Base-by-base conservation (phyloP, 1,140 invertebrate genomes). In the Macrobrachium nipponense region DNA sequence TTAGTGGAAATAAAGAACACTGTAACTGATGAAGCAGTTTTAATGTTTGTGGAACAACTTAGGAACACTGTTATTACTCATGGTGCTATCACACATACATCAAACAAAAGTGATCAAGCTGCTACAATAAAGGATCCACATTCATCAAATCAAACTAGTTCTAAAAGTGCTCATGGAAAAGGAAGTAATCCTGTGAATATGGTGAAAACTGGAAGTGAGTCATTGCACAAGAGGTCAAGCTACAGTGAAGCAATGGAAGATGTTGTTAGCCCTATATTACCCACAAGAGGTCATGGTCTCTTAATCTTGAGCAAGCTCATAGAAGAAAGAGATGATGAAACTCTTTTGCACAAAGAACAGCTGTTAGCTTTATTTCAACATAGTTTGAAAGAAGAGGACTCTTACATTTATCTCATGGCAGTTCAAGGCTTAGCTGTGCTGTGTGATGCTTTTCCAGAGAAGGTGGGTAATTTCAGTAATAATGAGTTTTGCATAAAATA, bases 381-480 rank as follows among this genome's bases (percentile, higher is more conserved):
- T 91, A 94, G 95, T 92, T 90, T 98, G 0, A 94, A 94, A 89
- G 93, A 97, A 89, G 91, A 94, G 58, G 97, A 98, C 91, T 96
- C 96, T 0, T 97, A 96, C 90, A 92, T 97, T 77, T 97, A 97
- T 91, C 91, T 97, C 73, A 92, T 94, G 70, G 94, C 96, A 15
- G 94, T 97, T 23, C 94, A 95, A 90, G 95, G 95, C 18, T 91
- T 97, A 72, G 94, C 94, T 58, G 91, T 94, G 93, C 61, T 88
- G 36, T 85, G 87, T 62, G 91, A 93, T 79, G 90, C 92, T 72
- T 94, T 93, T 90, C 94, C 96, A 11, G 93, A 95, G 89, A 92
- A 93, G 70, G 78, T 88, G 36, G 44, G 82, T 79, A 17, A 51
- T 73, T 5, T 15, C 18, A 20, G 20, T 86, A 14, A 60, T 64